Evolutionary conservation across 2,797 vertebrate genomes (phyloP), one percentile per base, ranked within the genome.

Genomic region (Sebastes matsubarae): DNA sequence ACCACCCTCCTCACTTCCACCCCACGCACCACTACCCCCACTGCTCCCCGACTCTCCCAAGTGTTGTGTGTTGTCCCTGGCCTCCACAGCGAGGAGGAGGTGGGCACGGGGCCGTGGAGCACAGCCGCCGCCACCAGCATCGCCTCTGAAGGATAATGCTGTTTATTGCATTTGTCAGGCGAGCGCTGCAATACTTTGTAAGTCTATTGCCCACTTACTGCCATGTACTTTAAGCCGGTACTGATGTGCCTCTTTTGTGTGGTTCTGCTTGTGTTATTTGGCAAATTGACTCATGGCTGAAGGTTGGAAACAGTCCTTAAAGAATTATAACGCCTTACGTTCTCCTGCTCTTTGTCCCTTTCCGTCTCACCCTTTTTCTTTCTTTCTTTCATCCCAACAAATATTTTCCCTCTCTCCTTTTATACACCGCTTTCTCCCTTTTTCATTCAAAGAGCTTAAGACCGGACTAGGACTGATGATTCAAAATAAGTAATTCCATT

Each of bases 151-250:
- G 94, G 94, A 94, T 95, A 95, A 94, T 94, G 88, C 93, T 91
- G 92, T 93, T 95, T 94, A 96, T 95, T 94, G 93, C 94, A 93
- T 95, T 94, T 96, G 95, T 95, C 95, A 96, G 94, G 93, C 89
- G 89, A 90, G 92, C 81, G 78, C 89, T 77, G 90, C 92, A 93
- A 95, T 94, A 92, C 94, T 94, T 95, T 95, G 94, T 94, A 95
- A 95, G 94, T 94, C 94, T 94, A 94, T 95, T 92, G 94, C 85
- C 93, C 94, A 93, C 92, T 95, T 94, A 95, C 91, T 92, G 91
- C 87, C 82, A 86, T 90, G 93, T 89, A 94, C 93, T 93, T 92
- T 92, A 94, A 95, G 93, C 89, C 80, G 87, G 86, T 90, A 87
- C 92, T 94, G 91, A 94, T 93, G 94, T 92, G 88, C 85, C 89